Evolutionary conservation across 2,113 vertebrate species (phyloP), one percentile per base, ranked within the genome.

Genomic region (Aptenodytes forsteri): DNA sequence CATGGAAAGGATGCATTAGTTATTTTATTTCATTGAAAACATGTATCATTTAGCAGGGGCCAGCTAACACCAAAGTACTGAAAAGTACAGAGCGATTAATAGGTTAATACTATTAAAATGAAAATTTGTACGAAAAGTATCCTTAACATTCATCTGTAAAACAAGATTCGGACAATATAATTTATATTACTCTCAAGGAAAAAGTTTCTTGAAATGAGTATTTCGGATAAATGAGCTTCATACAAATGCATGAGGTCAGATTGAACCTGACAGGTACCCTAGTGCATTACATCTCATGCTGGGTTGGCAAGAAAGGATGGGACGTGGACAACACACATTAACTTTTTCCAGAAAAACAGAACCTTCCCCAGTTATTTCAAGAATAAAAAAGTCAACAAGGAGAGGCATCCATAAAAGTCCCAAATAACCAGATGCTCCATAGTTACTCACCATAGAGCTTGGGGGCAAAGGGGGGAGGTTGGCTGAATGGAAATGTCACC

Each of bases 381-480:
- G 34, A 20, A 44, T 7, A 61, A 71, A 50, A n/a, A 29, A 42
- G 7, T 58, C n/a, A 83, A 20, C 8, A 83, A 76, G 11, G 26
- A 67, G 18, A 64, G 26, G 11, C 12, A 70, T 29, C 11, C 29
- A 32, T 50, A 59, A 76, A 72, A 80, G 80, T 86, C 16, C 44
- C 25, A 30, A 21, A 34, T 65, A 69, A 59, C 2, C 4, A 59
- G 19, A 9, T 27, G 10, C 5, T 83, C 10, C 32, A 38, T 8
- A 29, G 4, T 38, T 49, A 56, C 9, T 62, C 4, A 40, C 7
- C 4, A 8, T 1, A 52, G 18, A 73, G 3, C 9, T 19, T 0
- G 0, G 38, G 15, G 38, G 16, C 0, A 2, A 83, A 76, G 11
- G 0, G 1, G 4, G 6, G 6, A 0, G 1, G 12, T 16, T 15